Conservation (phyloP, 2,113 vertebrate species). For the Rhinolophus ferrumequinum region DNA sequence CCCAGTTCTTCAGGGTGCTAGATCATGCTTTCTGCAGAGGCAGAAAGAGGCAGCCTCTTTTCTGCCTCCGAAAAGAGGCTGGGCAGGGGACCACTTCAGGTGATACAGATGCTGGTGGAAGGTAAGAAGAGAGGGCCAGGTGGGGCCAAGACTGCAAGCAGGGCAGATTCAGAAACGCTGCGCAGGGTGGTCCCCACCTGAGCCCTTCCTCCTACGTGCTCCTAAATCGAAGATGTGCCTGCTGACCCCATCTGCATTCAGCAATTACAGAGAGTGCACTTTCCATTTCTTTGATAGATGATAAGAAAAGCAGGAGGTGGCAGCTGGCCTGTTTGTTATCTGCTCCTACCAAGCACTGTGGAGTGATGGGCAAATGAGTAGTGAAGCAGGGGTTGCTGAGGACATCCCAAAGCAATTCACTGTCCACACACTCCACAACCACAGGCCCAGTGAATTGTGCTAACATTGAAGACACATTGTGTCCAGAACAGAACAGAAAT, state of each 20-base stretch:
- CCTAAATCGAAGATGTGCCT: neutral
- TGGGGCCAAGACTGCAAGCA: neutral
- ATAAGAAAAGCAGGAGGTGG: slow-evolving; percentile 32
- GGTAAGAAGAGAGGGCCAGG: neutral
- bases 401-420: neutral
- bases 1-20: neutral
- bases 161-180: neutral
- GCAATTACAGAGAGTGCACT: neutral
- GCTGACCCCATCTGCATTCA: neutral
- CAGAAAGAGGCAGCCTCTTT: too few species aligned
- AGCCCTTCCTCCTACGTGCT: neutral
- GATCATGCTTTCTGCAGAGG: neutral
- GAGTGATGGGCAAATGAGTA: neutral
- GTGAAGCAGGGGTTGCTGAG: neutral
- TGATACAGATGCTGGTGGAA: neutral
- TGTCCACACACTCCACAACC: neutral
- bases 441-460: neutral
- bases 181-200: accelerated
- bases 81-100: neutral
- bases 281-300: neutral
- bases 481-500: neutral
- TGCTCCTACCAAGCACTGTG: neutral
- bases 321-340: slow-evolving; percentile 10
- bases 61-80: neutral
- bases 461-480: neutral